Percentiles rank a stretch among this genome's conserved stretches.
phyloP scores from a whole-genome alignment of 2,797 vertebrate genomes.

The Amblyopsis hoosieri region DNA sequence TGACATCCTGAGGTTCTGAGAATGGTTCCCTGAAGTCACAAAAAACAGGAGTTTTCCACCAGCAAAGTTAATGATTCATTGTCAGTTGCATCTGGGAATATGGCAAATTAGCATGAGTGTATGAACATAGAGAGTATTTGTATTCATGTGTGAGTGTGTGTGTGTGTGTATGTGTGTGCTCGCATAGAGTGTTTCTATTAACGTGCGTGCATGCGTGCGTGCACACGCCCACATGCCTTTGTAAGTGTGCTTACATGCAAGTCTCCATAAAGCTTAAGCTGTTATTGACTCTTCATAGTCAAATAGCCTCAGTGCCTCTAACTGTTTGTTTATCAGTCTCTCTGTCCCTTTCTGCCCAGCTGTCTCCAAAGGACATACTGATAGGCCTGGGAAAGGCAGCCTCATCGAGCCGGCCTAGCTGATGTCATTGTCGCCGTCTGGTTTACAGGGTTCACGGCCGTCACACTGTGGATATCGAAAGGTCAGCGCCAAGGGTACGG shows the following conservation, averaged over 20 bases:
- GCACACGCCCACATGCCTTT: neutral
- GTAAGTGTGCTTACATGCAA: constrained; percentile 8
- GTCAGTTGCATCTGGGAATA: constrained; percentile 3
- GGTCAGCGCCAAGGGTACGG: constrained; percentile 20
- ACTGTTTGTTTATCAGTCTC: constrained; percentile 18
- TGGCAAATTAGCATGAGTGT: neutral
- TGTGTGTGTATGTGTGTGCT: constrained; percentile 9
- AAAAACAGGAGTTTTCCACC: neutral
- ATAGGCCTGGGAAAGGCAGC: constrained; percentile 13
- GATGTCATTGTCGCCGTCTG: constrained; percentile 26
- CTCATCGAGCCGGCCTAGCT: constrained; percentile 15
- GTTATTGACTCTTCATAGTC: constrained; percentile 32
- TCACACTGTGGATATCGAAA: constrained; percentile 27
- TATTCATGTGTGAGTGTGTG: constrained; percentile 2
- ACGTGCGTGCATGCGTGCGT: constrained; percentile 37
- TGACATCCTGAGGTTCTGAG: too few relatives aligned
- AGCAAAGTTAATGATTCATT: neutral
- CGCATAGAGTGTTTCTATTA: constrained; percentile 15
- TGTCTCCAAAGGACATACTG: constrained; percentile 4
- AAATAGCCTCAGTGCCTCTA: constrained; percentile 7
- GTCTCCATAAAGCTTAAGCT: constrained; percentile 32
- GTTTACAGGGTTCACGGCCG: constrained; percentile 12
- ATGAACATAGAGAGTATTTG: constrained; percentile 6
- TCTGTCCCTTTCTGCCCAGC: neutral
- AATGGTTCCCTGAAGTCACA: neutral